Evolutionary conservation across 2,797 vertebrate genomes (phyloP), one percentile per base, ranked within the genome.

Genomic region (Remorina albescens): DNA sequence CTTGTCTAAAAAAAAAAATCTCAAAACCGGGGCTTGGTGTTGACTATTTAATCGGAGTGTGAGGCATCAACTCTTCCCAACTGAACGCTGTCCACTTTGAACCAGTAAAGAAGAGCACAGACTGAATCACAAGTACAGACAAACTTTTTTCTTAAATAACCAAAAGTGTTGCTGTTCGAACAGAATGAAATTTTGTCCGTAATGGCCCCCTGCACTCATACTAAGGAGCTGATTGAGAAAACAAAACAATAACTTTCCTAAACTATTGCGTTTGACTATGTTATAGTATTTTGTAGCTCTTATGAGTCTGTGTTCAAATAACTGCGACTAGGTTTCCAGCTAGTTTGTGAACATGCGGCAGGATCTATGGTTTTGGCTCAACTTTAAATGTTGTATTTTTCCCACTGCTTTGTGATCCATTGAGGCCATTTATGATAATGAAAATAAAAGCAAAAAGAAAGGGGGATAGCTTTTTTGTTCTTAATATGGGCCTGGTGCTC

Each of bases 401-500:
- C 53, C 42, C 25, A 28, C 25, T 64, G 60, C 58, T 49, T 81
- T 67, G 58, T 70, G 32, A 54, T 72, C 54, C 62, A 30, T 50
- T 58, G 50, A 71, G 58, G 60, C 64, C 71, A 78, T 77, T 88
- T 74, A 64, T n/a, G 30, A 30, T 34, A 41, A 25, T 57, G 53
- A 51, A 74, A 69, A 62, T 72, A 30, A 75, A 82, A 73, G 36
- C 42, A 36, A 77, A 63, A 49, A 53, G n/a, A 42, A 67, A 46
- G 57, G 68, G 28, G 58, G 78, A 70, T 63, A 58, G n/a, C 55
- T 51, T 37, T 42, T 62, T 34, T 41, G 46, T 28, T 75, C 63
- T 68, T 69, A 72, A 81, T 79, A 61, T 30, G 54, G 58, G 15
- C n/a, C 55, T 30, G 46, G 26, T 54, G 44, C 32, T 76, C 50